phyloP scores from a whole-genome alignment of 2,113 vertebrate species.

The Lepus americanus region DNA sequence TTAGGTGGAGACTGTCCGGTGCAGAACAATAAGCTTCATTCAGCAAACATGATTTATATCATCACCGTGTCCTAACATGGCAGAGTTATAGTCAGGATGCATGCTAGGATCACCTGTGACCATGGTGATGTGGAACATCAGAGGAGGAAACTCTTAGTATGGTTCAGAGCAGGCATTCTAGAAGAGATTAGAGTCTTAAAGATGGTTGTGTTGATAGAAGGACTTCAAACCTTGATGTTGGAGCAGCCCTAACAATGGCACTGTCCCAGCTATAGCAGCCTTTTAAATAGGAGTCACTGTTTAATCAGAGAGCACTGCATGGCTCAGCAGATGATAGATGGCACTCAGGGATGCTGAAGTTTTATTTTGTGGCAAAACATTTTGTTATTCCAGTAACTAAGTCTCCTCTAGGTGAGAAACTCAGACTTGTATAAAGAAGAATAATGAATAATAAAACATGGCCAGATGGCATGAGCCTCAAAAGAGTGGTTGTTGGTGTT shows the following conservation, averaged over 20 bases:
- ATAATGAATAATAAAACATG: neutral
- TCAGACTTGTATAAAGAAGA: neutral
- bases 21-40: neutral
- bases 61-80: neutral
- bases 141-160: neutral
- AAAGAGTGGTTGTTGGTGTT: neutral
- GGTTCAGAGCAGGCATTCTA: neutral
- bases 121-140: neutral
- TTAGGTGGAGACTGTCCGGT: neutral
- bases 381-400: neutral
- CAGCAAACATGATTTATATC: neutral
- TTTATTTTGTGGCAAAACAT: neutral
- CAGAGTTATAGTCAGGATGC: no score
- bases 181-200: neutral
- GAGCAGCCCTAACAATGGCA: neutral
- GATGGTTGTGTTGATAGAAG: rapidly evolving
- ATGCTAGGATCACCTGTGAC: neutral
- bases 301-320: neutral
- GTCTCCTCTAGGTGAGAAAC: neutral
- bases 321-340: neutral
- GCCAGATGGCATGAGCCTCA: neutral
- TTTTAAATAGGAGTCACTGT: neutral
- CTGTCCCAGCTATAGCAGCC: neutral
- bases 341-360: neutral
- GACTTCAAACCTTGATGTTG: neutral